Base-by-base conservation (phyloP, 1,140 invertebrate genomes). In the Platyura marginata region DNA sequence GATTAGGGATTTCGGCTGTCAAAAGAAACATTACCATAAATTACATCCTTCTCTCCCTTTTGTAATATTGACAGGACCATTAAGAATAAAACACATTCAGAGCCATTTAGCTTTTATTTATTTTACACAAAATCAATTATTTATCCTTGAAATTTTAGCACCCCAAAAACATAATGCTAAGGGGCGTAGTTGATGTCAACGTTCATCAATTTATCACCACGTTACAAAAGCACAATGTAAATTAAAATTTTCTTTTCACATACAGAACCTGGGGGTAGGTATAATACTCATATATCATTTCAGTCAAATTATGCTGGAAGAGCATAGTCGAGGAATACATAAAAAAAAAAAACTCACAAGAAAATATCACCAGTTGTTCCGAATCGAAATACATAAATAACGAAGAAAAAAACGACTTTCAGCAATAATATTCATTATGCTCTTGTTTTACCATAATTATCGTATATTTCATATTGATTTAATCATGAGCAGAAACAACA, bases 171-270 rank as follows among this genome's bases (percentile, higher is more conserved):
- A 18, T 38, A 38, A 18, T 38, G 36, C 36, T 18, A 20, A 18
- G 36, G 36, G 36, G 36, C 36, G 36, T 38, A 38, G n/a, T 38
- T 38, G 11, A 21, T 38, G 36, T 38, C 36, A 18, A 38, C 36
- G 36, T 38, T 38, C 20, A 38, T 38, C 36, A 38, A 38, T 38
- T 38, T 38, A 38, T 38, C 36, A 38, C 36, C 18, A 38, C 19
- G 36, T 38, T 38, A 18, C 36, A 29, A 29, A 29, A 13, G 25
- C 25, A 29, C 25, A 29, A 29, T 29, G 25, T 29, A 29, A 29
- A 29, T 29, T 29, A 29, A 29, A 8, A 29, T 8, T 29, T 29
- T 29, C 13, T 6, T 29, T 29, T 29, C n/a, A n/a, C n/a, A n/a
- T n/a, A n/a, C n/a, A n/a, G n/a, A n/a, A n/a, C n/a, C n/a, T n/a